phyloP scores from a whole-genome alignment of 2,797 vertebrate species.

The Cyclura pinguis region DNA sequence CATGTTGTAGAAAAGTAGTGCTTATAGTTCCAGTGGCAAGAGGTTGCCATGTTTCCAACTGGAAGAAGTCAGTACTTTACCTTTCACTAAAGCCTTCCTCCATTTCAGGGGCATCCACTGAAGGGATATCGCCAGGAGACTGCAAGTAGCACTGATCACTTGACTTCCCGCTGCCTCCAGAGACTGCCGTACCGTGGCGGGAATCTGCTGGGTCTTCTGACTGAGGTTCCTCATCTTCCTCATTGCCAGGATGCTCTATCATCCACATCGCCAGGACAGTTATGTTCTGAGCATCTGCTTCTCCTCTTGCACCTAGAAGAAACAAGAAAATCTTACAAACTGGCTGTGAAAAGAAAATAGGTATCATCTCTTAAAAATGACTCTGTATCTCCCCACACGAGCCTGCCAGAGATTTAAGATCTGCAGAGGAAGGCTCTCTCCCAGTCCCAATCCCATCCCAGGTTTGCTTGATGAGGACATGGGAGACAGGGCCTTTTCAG shows the following conservation, averaged over 20 bases:
- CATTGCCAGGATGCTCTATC: constrained; percentile 93
- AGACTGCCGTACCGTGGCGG: constrained; percentile 80
- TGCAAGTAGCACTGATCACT: constrained; percentile 87
- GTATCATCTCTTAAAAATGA: neutral
- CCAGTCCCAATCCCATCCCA: no score
- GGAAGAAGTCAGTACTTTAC: constrained; percentile 68
- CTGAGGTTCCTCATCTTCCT: constrained; percentile 90
- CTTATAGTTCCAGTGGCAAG: neutral
- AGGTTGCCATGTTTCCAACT: neutral
- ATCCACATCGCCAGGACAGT: constrained; percentile 99
- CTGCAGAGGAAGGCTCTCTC: no score
- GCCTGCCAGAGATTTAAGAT: no score
- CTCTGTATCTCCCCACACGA: no score
- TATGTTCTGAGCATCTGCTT: constrained; percentile 97
- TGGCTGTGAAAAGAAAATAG: neutral
- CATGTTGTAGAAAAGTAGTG: neutral
- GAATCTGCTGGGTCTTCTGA: constrained; percentile 78
- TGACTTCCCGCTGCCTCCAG: constrained; percentile 86
- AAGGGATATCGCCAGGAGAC: constrained; percentile 90
- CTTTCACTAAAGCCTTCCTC: constrained; percentile 96
- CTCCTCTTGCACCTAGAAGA: constrained; percentile 89
- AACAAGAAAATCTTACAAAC: neutral
- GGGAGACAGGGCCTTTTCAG: no score
- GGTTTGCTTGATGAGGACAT: no score
- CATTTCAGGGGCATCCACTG: constrained; percentile 89